phyloP scores from a whole-genome alignment of 2,113 vertebrate species.

The Pterocles burchelli region DNA sequence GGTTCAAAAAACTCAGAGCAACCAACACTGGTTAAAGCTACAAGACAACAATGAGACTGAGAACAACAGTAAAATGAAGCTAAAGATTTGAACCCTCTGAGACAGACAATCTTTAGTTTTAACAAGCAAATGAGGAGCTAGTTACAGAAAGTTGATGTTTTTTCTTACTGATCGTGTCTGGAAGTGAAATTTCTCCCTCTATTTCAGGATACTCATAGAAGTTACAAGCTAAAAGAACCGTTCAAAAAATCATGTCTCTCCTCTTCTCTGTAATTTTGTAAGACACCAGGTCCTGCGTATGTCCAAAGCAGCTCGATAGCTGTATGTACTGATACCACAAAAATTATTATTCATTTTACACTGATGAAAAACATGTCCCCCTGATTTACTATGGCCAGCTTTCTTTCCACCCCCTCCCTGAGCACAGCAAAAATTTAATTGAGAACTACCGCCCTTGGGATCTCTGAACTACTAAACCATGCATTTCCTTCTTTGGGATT shows the following conservation, averaged over 20 bases:
- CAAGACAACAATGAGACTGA: background rate
- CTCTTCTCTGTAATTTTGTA: background rate
- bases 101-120: background rate
- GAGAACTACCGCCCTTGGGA: background rate
- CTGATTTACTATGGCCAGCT: background rate
- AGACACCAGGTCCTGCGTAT: accelerated
- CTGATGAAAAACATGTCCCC: background rate
- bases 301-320: background rate
- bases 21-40: background rate
- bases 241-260: background rate
- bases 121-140: background rate
- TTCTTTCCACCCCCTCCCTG: background rate
- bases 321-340: background rate
- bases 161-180: background rate
- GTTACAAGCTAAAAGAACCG: background rate
- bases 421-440: background rate
- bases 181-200: background rate
- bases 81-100: background rate
- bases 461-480: background rate
- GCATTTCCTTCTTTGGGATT: background rate
- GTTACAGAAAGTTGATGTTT: background rate
- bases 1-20: background rate
- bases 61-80: background rate
- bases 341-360: background rate
- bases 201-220: background rate